Conservation (phyloP, 1,140 invertebrate species). For the Condylostylus longicornis region DNA sequence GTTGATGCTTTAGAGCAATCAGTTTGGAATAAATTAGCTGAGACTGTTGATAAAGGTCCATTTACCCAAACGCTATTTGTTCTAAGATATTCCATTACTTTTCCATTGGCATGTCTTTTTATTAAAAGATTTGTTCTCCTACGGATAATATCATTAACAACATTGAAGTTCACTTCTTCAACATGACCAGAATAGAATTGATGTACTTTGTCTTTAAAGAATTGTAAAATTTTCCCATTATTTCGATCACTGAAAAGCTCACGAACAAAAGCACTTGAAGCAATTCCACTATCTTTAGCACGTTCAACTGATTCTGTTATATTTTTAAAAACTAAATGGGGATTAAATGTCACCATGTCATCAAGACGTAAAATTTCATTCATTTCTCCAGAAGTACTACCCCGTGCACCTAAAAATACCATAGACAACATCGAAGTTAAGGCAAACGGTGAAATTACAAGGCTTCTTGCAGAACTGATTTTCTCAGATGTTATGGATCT, state of each 20-base stretch:
- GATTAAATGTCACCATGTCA: conserved; percentile 76
- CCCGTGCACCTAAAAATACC: conserved; percentile 73
- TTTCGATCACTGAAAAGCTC: conserved; percentile 60
- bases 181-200: conserved; percentile 74
- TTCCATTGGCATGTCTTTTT: conserved; percentile 59
- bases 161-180: conserved; percentile 65
- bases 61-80: conserved; percentile 49
- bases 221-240: conserved; percentile 62
- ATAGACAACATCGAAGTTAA: conserved; percentile 70
- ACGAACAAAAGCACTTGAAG: conserved; percentile 57
- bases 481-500: conserved; percentile 47
- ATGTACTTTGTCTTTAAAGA: conserved; percentile 70
- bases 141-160: conserved; percentile 58
- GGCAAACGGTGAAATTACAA: conserved; percentile 73
- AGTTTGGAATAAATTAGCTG: conserved; percentile 66
- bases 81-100: conserved; percentile 58
- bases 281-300: conserved; percentile 47
- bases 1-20: conserved; percentile 55
- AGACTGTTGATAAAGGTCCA: conserved; percentile 59
- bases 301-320: conserved; percentile 59
- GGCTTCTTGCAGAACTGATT: conserved; percentile 54
- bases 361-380: conserved; percentile 71
- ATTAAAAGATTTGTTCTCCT: conserved; percentile 62
- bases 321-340: conserved; percentile 68
- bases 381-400: conserved; percentile 77